phyloP scores from a whole-genome alignment of 2,888 invertebrate genomes.

The Urechis unicinctus region DNA sequence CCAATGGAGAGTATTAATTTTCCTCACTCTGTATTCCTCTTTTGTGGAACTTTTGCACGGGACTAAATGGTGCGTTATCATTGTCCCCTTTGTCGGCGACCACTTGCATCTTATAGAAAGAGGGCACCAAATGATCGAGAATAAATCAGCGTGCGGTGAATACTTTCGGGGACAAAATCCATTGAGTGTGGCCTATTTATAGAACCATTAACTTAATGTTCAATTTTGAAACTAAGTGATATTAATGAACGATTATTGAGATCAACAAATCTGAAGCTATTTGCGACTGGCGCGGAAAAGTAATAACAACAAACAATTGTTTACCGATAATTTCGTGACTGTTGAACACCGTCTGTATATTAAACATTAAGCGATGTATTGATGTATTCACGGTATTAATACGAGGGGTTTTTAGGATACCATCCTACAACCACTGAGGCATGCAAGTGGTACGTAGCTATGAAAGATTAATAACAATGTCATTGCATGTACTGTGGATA shows the following conservation, averaged over 20 bases:
- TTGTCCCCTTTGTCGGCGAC: constrained; percentile 17
- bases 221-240: constrained; percentile 64
- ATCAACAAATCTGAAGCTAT: constrained; percentile 32
- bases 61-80: constrained; percentile 12
- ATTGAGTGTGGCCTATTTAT: too few species aligned
- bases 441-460: constrained; percentile 22
- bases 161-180: too few species aligned
- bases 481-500: background rate
- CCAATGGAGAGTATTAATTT: background rate
- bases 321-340: background rate
- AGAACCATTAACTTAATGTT: too few species aligned
- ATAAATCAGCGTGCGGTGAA: too few species aligned
- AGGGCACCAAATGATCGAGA: too few species aligned
- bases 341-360: background rate
- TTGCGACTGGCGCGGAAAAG: constrained; percentile 36
- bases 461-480: background rate
- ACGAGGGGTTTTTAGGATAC: constrained; percentile 21
- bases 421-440: constrained; percentile 18
- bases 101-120: constrained; percentile 20
- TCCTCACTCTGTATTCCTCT: constrained; percentile 16
- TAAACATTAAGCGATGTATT: too few species aligned
- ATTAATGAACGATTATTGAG: constrained; percentile 45
- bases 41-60: constrained; percentile 15
- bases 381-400: too few species aligned
- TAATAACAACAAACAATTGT: background rate